Conservation (phyloP, 2,113 vertebrate species). For the Coregonus clupeaformis region DNA sequence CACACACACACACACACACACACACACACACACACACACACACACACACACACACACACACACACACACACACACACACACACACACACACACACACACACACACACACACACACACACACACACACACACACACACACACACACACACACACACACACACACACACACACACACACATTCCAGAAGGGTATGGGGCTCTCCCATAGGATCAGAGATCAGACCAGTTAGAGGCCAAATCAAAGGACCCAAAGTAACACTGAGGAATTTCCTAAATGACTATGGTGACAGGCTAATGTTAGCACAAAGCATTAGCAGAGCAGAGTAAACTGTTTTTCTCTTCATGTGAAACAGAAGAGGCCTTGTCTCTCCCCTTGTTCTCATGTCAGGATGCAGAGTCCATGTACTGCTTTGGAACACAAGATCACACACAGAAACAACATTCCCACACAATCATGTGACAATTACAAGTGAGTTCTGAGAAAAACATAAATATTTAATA, state of each 20-base stretch:
- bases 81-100: background rate
- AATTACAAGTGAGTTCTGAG: conserved; percentile 42
- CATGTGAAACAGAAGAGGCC: background rate
- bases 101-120: conserved; percentile 1
- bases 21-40: background rate
- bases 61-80: background rate
- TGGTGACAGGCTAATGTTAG: conserved; percentile 6
- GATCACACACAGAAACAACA: background rate
- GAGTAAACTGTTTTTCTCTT: background rate
- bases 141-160: background rate
- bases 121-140: background rate
- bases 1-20: background rate
- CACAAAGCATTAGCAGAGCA: background rate
- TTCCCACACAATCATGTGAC: background rate
- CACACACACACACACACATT: background rate
- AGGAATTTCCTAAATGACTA: background rate
- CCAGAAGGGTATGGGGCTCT: background rate
- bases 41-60: background rate
- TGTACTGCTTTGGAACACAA: too few relatives aligned
- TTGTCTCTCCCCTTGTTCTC: background rate
- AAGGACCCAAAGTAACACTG: background rate
- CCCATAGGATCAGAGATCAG: conserved; percentile 11
- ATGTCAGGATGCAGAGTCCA: background rate
- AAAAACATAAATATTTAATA: conserved; percentile 59
- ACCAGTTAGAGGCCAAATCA: conserved; percentile 2